Percentiles rank a stretch among this genome's conserved stretches.
Evolutionary conservation across 2,888 invertebrate genomes (phyloP).

Genomic region (Rhogogaster chlorosoma): DNA sequence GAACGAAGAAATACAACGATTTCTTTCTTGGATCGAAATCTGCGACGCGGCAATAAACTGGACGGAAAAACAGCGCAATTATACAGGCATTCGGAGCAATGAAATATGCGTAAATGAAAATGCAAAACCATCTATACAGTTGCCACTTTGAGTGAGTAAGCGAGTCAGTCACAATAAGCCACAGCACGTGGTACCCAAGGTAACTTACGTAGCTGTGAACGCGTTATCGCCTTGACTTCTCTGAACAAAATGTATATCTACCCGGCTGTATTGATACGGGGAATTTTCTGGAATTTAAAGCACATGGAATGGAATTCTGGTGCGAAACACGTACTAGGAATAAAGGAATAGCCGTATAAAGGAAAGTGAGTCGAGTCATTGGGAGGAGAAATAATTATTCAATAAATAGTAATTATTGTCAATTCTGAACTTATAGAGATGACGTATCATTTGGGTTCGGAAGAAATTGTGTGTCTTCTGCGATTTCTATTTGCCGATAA

Average conservation of each 20-base stretch:
- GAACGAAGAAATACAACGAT: neutral
- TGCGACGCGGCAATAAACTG: neutral
- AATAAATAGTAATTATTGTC: neutral
- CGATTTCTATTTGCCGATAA: neutral
- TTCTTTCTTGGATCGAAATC: neutral
- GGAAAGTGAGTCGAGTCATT: neutral
- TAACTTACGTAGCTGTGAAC: slow-evolving; percentile 11
- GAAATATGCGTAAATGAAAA: neutral
- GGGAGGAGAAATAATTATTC: neutral
- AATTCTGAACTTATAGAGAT: neutral
- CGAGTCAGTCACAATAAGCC: slow-evolving; percentile 29
- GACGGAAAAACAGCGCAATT: neutral
- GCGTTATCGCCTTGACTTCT: slow-evolving; percentile 44
- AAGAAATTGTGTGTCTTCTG: neutral
- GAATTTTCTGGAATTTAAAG: neutral
- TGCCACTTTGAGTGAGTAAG: slow-evolving; percentile 26
- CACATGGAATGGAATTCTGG: neutral
- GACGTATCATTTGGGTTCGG: neutral
- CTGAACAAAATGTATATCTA: neutral
- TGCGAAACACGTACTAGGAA: neutral
- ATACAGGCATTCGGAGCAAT: slow-evolving; percentile 8
- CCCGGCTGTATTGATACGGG: neutral
- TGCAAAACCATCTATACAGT: neutral
- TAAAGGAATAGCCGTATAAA: neutral
- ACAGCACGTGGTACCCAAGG: slow-evolving; percentile 43